Evolutionary conservation across 2,888 invertebrate species (phyloP), one percentile per base, ranked within the genome.

Genomic region (Agonopterix heracliana): DNA sequence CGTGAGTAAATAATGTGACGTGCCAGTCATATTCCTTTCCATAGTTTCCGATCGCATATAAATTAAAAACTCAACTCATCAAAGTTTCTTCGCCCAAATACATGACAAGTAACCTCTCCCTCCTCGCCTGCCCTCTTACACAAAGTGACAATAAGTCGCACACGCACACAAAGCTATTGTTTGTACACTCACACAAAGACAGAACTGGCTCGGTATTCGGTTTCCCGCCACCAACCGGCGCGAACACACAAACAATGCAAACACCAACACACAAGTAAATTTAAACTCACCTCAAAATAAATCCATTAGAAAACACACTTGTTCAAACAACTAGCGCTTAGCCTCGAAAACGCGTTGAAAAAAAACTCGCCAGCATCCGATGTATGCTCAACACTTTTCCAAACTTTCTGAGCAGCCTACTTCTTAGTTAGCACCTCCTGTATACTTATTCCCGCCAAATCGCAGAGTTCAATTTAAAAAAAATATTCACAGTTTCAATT

Each of bases 281-380:
- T 88, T 87, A 83, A 87, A 87, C 87, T 88, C 87, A 88, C 88
- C 88, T 88, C 85, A 88, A 87, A 88, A 88, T 87, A 88, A 87
- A 87, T 87, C 88, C 88, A 88, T 88, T 88, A 88, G 88, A 88
- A 88, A 87, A 88, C 87, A 88, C 88, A 88, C 86, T 88, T 87
- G 88, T 88, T 87, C 86, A 88, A 88, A 88, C 87, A 88, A 82
- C 85, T 84, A 87, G 81, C 87, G 87, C 85, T 86, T 84, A 87
- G 86, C 87, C 87, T 87, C 87, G 87, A 86, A 88, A 86, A 85
- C 84, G 82, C 84, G 84, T 84, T 84, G 85, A 87, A 88, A 88
- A 87, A 88, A 87, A 84, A 86, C 83, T 81, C 74, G 81, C 73
- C 71, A 79, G 81, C 41, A 41, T 41, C 79, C 79, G 74, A 70